Evolutionary conservation across 2,797 vertebrate species (phyloP), one percentile per base, ranked within the genome.

Genomic region (Ceryle rudis): DNA sequence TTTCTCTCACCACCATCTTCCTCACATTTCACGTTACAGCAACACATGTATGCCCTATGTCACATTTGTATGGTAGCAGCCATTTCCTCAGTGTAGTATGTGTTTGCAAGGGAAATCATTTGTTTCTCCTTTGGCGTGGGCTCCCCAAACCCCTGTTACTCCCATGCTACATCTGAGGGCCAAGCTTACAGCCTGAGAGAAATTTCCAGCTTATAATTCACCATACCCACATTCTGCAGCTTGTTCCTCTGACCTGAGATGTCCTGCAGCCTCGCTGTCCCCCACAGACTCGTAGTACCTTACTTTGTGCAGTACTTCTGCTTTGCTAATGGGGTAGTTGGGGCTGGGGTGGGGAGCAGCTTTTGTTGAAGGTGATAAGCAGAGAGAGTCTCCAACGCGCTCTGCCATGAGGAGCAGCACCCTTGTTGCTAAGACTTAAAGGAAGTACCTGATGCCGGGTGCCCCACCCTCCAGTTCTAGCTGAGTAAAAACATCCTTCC

Each of bases 161-260:
- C 52, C 51, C 39, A 21, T 2, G 2, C 52, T 15, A 6, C 2
- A 0, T 14, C 37, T 6, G 28, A 75, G 44, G 46, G 66, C 44
- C 33, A 28, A 51, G 49, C 37, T 33, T 41, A 35, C 31, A 18
- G 84, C 35, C 47, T 33, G 11, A 66, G 35, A 49, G 35, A 23
- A 4, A 22, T 47, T 55, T 61, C 72, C 54, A 64, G 42, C 31
- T 22, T 29, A 23, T 13, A 2, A 42, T 29, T 57, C 62, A 42
- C 35, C 0, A 0, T 7, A n/a, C 41, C 12, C 0, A 6, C 46
- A 11, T 14, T 29, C 61, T 20, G 7, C n/a, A 41, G n/a, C 11
- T 41, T 7, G 41, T 23, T 16, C 29, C 33, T 25, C 47, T 31
- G 33, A 46, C 55, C 10, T 4, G 0, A 33, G 52, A 37, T 26